A percentile compares a stretch with the other conserved stretches of the same genome.
These are phyloP conservation scores for Seira sanloemensis DNA, from an alignment of 2,888 invertebrate genomes.

Conservation along the genomic window DNA sequence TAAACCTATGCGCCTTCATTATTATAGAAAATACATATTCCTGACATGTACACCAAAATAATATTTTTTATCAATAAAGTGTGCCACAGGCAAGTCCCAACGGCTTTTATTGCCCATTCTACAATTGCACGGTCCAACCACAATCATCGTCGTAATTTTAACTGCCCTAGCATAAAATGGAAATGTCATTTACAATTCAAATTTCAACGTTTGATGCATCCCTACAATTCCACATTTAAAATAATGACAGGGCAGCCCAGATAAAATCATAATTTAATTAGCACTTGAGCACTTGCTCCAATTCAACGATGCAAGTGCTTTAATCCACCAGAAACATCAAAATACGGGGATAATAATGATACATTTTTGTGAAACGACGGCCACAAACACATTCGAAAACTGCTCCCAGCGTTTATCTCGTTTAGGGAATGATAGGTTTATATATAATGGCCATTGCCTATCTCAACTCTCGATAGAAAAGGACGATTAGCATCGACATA, in stretches of 20 bases:
- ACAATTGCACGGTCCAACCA: background rate
- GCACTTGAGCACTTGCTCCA: conserved; percentile 35
- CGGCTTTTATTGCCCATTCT: background rate
- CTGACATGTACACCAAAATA: too few relatives aligned
- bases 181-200: conserved; percentile 47
- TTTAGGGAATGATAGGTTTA: background rate
- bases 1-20: too few relatives aligned
- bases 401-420: background rate
- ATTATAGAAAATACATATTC: too few relatives aligned
- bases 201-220: conserved; percentile 24
- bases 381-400: background rate
- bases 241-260: conserved; percentile 24
- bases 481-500: background rate
- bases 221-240: conserved; percentile 34
- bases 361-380: background rate
- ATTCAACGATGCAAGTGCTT: background rate
- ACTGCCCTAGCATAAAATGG: too few relatives aligned
- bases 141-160: too few relatives aligned
- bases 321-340: background rate
- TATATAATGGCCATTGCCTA: background rate
- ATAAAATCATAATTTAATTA: conserved; percentile 41
- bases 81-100: background rate
- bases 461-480: background rate
- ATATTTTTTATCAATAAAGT: background rate
- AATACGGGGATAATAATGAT: background rate